phyloP scores from a whole-genome alignment of 64 coral and sea anemone species.

The Montipora foliosa region DNA sequence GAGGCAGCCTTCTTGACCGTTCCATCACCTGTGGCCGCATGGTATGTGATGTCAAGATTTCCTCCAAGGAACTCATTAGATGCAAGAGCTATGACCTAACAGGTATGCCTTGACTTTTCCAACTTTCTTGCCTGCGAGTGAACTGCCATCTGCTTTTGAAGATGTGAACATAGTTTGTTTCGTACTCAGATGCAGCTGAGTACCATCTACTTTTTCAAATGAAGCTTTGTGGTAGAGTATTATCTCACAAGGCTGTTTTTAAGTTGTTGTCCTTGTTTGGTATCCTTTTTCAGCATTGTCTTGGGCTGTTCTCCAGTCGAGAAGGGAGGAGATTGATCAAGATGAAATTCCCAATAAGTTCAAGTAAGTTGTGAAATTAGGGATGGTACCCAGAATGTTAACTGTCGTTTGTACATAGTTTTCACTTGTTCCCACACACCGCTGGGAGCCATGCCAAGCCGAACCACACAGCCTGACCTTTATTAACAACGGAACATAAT shows the following conservation, averaged over 20 bases:
- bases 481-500: too few species aligned
- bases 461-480: too few species aligned
- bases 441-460: too few species aligned
- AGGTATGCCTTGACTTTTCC: slow-evolving; percentile 36
- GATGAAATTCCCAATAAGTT: slow-evolving; percentile 93
- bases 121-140: neutral
- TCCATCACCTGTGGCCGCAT: slow-evolving; percentile 92
- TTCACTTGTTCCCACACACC: neutral
- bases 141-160: too few species aligned
- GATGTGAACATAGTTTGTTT: too few species aligned
- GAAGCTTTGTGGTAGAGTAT: accelerated
- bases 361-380: slow-evolving; percentile 61
- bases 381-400: too few species aligned
- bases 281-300: slow-evolving; percentile 70
- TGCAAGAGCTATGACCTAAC: slow-evolving; percentile 99
- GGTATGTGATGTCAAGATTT: slow-evolving; percentile 96
- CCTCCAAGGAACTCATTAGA: slow-evolving; percentile 93
- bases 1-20: slow-evolving; percentile 73
- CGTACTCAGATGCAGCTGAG: too few species aligned
- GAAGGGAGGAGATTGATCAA: slow-evolving; percentile 81
- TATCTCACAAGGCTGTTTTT: too few species aligned
- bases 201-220: too few species aligned
- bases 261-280: neutral
- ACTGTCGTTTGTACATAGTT: neutral
- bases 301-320: slow-evolving; percentile 77